phyloP scores from a whole-genome alignment of 2,888 invertebrate genomes.

The Augochlorella aurata region DNA sequence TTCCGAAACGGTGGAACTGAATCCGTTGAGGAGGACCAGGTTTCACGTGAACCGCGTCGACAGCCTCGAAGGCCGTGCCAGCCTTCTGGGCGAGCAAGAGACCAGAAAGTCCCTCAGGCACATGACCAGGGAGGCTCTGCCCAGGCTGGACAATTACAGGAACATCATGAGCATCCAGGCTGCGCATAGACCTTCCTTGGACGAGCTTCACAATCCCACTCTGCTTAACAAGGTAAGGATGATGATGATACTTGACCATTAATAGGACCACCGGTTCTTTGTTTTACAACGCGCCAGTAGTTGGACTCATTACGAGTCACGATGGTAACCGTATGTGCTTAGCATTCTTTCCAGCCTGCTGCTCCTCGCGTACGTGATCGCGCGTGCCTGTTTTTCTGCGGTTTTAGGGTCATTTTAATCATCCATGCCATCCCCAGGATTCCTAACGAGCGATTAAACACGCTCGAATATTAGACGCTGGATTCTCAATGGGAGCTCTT shows the following conservation, averaged over 20 bases:
- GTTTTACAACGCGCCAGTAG: constrained; percentile 40
- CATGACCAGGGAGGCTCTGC: constrained; percentile 93
- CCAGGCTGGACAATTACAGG: constrained; percentile 93
- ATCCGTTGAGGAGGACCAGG: constrained; percentile 82
- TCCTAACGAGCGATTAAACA: no score
- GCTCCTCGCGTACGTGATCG: neutral
- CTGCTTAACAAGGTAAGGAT: constrained; percentile 88
- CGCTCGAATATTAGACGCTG: neutral
- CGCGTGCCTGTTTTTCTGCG: neutral
- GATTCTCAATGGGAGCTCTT: no score
- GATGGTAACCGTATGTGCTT: constrained; percentile 13
- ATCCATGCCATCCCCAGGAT: no score
- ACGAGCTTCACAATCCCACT: constrained; percentile 93
- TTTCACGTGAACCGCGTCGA: constrained; percentile 86
- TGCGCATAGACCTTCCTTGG: constrained; percentile 92
- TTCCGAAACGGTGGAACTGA: constrained; percentile 79
- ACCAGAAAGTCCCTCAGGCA: constrained; percentile 81
- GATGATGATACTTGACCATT: constrained; percentile 50
- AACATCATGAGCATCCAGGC: constrained; percentile 94
- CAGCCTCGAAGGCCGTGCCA: constrained; percentile 82
- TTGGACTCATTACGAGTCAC: constrained; percentile 40
- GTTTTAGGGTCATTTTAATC: neutral
- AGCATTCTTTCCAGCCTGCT: constrained; percentile 17
- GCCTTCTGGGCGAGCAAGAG: constrained; percentile 79
- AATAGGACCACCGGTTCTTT: constrained; percentile 45